phyloP scores from a whole-genome alignment of 2,888 invertebrate genomes.

The Hemistola chrysoprasaria region DNA sequence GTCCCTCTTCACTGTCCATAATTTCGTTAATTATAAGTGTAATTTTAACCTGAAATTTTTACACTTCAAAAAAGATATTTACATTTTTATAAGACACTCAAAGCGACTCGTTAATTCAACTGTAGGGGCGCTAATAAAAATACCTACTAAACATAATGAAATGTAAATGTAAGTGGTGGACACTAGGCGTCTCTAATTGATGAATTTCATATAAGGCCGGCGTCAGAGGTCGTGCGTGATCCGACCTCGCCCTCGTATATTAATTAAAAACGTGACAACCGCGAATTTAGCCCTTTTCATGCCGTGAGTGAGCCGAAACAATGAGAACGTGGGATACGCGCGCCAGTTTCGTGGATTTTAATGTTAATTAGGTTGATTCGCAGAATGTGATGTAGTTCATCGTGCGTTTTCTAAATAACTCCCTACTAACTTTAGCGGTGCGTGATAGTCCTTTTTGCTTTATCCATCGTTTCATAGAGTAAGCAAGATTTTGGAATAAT shows the following conservation, averaged over 20 bases:
- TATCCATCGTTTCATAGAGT: no score
- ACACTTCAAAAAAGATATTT: no score
- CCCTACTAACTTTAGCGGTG: no score
- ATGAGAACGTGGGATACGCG: slow-evolving; percentile 34
- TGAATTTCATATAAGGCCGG: slow-evolving; percentile 54
- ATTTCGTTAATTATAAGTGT: no score
- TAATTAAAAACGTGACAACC: slow-evolving; percentile 78
- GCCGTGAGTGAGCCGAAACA: slow-evolving; percentile 49
- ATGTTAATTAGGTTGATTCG: slow-evolving; percentile 36
- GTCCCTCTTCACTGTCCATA: no score
- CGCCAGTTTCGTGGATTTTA: slow-evolving; percentile 40
- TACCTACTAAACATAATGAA: slow-evolving; percentile 16
- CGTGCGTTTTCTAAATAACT: no score
- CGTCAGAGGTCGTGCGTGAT: slow-evolving; percentile 50
- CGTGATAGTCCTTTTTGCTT: no score
- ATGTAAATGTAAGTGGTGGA: slow-evolving; percentile 38
- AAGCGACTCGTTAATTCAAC: neutral
- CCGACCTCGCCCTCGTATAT: slow-evolving; percentile 56
- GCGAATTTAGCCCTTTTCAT: slow-evolving; percentile 65
- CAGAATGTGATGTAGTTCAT: no score
- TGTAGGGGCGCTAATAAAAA: slow-evolving; percentile 4
- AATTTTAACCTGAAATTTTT: no score
- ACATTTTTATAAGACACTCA: no score
- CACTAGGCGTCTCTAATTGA: slow-evolving; percentile 56
- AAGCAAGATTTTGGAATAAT: no score